Conservation (phyloP, 2,888 invertebrate species). For the Pteria penguin region DNA sequence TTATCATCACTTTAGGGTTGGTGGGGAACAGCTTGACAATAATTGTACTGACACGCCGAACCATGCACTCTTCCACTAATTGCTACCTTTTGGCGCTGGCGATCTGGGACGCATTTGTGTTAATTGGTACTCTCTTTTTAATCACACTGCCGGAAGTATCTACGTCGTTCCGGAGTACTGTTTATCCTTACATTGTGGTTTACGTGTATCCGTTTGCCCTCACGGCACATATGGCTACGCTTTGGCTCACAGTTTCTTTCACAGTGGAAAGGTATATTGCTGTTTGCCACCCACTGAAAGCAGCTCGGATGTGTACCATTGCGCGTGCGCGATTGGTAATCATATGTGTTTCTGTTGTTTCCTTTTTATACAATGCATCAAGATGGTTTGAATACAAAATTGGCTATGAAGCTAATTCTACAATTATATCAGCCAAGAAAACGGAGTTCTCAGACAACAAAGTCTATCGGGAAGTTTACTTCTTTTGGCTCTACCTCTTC, state of each 20-base stretch:
- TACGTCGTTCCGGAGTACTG: constrained; percentile 52
- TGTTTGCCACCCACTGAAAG: constrained; percentile 87
- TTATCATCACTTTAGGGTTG: constrained; percentile 84
- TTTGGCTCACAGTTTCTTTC: constrained; percentile 88
- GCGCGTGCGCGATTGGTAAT: constrained; percentile 92
- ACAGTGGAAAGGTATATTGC: constrained; percentile 95
- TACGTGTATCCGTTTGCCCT: constrained; percentile 86
- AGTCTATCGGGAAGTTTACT: constrained; percentile 89
- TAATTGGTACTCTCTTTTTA: constrained; percentile 72
- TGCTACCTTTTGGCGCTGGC: constrained; percentile 78
- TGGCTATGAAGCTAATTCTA: constrained; percentile 42
- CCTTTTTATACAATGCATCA: constrained; percentile 92
- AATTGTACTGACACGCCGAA: constrained; percentile 83
- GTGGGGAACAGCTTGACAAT: constrained; percentile 85
- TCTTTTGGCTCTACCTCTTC: constrained; percentile 95
- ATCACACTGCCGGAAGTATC: constrained; percentile 71
- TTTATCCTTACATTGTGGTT: constrained; percentile 74
- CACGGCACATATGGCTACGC: constrained; percentile 94
- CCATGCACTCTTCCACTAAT: constrained; percentile 89
- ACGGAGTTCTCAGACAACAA: constrained; percentile 86
- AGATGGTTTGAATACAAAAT: constrained; percentile 81
- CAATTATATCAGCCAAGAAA: constrained; percentile 79
- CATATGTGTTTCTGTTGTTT: constrained; percentile 88
- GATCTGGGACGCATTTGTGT: constrained; percentile 78
- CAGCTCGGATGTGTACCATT: constrained; percentile 94